A percentile compares a stretch with the other conserved stretches of the same genome.
Conservation (phyloP, 2,113 vertebrate species). For the Colius striatus region DNA sequence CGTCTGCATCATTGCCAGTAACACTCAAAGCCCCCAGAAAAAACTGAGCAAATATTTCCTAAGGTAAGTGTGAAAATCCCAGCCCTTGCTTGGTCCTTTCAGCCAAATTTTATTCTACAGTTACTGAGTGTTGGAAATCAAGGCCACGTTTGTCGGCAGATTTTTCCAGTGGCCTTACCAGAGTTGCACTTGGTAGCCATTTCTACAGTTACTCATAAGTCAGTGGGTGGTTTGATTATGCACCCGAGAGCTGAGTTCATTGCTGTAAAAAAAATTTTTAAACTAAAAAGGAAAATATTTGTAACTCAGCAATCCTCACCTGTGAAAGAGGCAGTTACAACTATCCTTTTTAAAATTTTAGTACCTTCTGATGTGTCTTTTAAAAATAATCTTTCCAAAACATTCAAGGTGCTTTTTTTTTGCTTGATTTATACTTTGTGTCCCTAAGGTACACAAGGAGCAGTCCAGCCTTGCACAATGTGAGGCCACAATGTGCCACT, state of each 20-base stretch:
- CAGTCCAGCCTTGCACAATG: background rate
- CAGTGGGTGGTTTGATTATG: background rate
- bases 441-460: background rate
- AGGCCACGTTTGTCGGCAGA: background rate
- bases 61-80: background rate
- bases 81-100: background rate
- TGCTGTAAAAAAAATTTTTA: background rate
- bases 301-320: background rate
- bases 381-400: background rate
- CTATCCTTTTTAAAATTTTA: background rate
- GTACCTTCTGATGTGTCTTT: background rate
- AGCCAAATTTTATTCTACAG: background rate
- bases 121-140: background rate
- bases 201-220: background rate
- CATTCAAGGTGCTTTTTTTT: background rate
- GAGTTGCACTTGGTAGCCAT: background rate
- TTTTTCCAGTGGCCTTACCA: background rate
- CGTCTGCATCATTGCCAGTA: rapidly evolving
- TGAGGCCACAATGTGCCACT: background rate
- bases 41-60: conserved; percentile 5
- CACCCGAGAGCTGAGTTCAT: background rate
- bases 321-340: background rate
- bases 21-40: background rate
- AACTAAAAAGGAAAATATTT: background rate
- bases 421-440: background rate